Evolutionary conservation across 2,888 invertebrate genomes (phyloP), one percentile per base, ranked within the genome.

Genomic region (Tetranychus truncatus): DNA sequence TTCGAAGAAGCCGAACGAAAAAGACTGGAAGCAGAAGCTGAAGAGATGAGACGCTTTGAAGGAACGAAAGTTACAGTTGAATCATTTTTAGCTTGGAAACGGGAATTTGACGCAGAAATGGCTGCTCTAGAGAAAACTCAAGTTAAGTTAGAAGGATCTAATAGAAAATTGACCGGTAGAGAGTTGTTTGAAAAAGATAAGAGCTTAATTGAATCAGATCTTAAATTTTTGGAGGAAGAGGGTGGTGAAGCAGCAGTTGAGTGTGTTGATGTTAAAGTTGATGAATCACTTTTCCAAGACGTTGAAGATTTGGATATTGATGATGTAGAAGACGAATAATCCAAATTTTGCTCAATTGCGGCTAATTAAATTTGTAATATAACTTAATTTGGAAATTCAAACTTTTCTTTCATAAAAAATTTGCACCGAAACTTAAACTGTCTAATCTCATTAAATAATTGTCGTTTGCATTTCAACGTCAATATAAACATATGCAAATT

Each of bases 11-110:
- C 87, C 18, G 87, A 88, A 66, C 87, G 86, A 76, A 88, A 88
- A 81, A 83, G 87, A 75, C 86, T 85, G 80, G 90, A 89, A 80
- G 88, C 88, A 75, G 94, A 95, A 82, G 95, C 95, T 67, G 77
- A 76, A 85, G 90, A 90, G 76, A 95, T 95, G 88, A 92, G 92
- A 89, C 88, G 90, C 81, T 94, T 95, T 84, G 95, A 95, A 84
- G 97, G 96, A 34, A 96, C 95, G 0, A 86, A 90, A 80, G 97
- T 97, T 0, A 91, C 93, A 3, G 92, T 96, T 1, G 97, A 99
- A 84, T 89, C 92, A 8, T 99, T 99, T 83, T 84, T 95, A 81
- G 89, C 87, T 44, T 99, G 99, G 99, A 93, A 95, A 81, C 87
- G 88, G 76, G 87, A 88, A 78, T 99, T 99, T 85, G 96, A 97